Evolutionary conservation across 92 coral and sea anemone genomes (phyloP), one percentile per base, ranked within the genome.

Genomic region (Porites evermanni): DNA sequence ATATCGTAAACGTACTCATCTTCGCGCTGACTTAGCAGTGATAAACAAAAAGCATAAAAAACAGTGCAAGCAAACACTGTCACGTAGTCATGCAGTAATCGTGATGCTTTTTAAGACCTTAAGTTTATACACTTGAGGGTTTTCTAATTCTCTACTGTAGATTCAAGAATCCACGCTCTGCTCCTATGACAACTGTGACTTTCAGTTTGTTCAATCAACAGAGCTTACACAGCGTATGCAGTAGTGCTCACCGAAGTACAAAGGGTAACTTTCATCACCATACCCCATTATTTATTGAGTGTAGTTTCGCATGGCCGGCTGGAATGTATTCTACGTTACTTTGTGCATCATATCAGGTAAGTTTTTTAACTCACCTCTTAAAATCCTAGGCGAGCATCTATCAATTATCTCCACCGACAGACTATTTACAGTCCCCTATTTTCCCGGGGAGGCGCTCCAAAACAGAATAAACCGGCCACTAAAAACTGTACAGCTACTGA

Each of bases 311-410:
- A 38, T 73, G 87, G 79, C 19, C 53, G 61, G 63, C 16, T 83
- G 64, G 87, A 83, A 21, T 29, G 17, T 14, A 61, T 53, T 14
- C 64, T 83, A 11, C 71, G 80, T 64, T 83, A 4, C 79, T 9
- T 83, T 44, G 16, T 83, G 26, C 51, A 74, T 53, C 79, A 61
- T 50, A 51, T 83, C 26, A 64, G 87, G 87, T 83, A 12, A 52
- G 80, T 72, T 1, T 8, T 77, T 44, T 8, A 6, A 56, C 12
- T 54, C 12, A 1, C 13, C 3, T 18, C 12, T 0, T 0, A n/a
- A n/a, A 75, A 17, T 38, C 47, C 6, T 54, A 11, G 14, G 12
- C 17, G 61, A 2, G 2, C 61, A 56, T 56, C 61, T 56, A 11
- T 14, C 61, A 56, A 56, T 11, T 14, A 56, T 56, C 61, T 14